Evolutionary conservation across 2,888 invertebrate species (phyloP), one percentile per base, ranked within the genome.

Genomic region (Agrochola litura): DNA sequence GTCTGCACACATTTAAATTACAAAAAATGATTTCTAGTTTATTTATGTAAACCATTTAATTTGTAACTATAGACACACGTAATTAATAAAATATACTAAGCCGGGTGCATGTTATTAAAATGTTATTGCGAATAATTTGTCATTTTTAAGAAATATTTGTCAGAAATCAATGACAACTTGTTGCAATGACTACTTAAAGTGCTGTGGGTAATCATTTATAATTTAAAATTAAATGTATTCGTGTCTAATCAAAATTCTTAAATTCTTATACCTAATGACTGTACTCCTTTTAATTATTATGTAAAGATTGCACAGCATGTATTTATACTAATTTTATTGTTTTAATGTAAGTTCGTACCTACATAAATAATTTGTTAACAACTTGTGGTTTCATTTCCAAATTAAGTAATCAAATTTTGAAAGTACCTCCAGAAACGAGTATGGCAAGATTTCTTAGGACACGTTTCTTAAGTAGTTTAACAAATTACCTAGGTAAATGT

Each of bases 61-160:
- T 64, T 63, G 60, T 77, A 60, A 68, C 22, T 72, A 64, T 60
- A 63, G 14, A 66, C 56, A 63, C 63, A 76, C 68, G 71, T 82
- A 81, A 73, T 76, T 85, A 81, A 79, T 84, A 77, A 79, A 79
- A 76, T 83, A 87, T 76, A 81, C 75, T 89, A 87, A 88, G 85
- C 77, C 86, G 81, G 94, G 94, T 93, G 93, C 90, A 75, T 83
- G 79, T 76, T 89, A 58, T 84, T 88, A 81, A 69, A 88, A 77
- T 81, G 96, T 96, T 92, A 90, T 92, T 94, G 95, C 93, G 91
- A 96, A 96, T 96, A 94, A 96, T 91, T 95, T 94, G 95, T 92
- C 96, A 96, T 96, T 96, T 77, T 75, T 78, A 9, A 68, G 43
- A 81, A 71, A 25, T 16, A 66, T 64, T 14, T 76, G 49, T 73